Conservation (phyloP, 1,140 invertebrate genomes). For the Cydia strobilella region DNA sequence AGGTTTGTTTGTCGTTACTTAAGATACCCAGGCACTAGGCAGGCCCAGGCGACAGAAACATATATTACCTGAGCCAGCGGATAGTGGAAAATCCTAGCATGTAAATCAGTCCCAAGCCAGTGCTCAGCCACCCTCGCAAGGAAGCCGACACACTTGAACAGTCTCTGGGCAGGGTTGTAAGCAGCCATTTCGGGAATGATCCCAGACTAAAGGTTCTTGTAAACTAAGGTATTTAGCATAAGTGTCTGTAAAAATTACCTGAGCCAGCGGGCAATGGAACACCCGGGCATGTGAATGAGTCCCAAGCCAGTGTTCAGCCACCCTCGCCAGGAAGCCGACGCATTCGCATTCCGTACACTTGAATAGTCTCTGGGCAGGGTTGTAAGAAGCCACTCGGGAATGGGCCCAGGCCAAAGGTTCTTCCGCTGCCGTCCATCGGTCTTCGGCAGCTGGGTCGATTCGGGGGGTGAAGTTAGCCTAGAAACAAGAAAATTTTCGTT, state of each 20-base stretch:
- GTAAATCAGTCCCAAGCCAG: neutral
- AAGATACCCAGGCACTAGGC: too few species aligned
- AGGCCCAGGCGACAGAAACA: too few species aligned
- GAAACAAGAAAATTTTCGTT: neutral
- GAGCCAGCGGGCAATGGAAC: constrained; percentile 83
- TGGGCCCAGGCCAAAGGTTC: constrained; percentile 85
- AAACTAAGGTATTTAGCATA: too few species aligned
- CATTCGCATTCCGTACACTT: constrained; percentile 89
- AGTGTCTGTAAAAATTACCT: neutral
- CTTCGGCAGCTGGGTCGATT: constrained; percentile 79
- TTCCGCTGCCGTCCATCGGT: constrained; percentile 86
- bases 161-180: constrained; percentile 82
- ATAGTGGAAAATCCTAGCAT: neutral
- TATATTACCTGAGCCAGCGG: too few species aligned
- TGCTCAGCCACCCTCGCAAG: constrained; percentile 88
- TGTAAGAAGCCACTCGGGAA: constrained; percentile 87
- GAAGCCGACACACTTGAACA: constrained; percentile 89
- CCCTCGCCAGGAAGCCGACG: constrained; percentile 87
- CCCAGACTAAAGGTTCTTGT: too few species aligned
- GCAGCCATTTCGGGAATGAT: too few species aligned
- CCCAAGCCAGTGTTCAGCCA: constrained; percentile 92
- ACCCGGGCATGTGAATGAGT: constrained; percentile 88
- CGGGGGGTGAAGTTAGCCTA: constrained; percentile 79
- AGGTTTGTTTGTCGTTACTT: too few species aligned
- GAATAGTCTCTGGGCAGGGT: constrained; percentile 86